These are phyloP conservation scores for Trachymyrmex septentrionalis DNA, from an alignment of 1,140 invertebrate species.

Conservation along the genomic window DNA sequence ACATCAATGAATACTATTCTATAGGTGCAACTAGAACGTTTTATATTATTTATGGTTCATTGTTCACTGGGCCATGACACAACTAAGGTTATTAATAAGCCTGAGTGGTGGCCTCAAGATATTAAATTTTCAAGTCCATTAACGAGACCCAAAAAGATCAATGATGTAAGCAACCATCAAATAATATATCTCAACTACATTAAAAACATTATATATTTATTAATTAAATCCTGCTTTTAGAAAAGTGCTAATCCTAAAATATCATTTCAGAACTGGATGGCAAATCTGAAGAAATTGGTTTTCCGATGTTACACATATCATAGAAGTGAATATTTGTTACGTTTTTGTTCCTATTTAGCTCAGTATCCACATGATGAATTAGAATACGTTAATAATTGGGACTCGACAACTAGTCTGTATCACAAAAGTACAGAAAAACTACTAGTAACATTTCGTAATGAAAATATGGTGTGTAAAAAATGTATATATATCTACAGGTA, in stretches of 20 bases:
- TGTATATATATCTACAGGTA: not conserved
- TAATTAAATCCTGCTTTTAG: not conserved
- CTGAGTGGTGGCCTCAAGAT: slow-evolving; percentile 91
- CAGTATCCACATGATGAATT: slow-evolving; percentile 89
- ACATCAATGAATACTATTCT: slow-evolving; percentile 40
- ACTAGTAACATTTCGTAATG: slow-evolving; percentile 91
- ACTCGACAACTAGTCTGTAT: slow-evolving; percentile 91
- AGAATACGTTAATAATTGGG: slow-evolving; percentile 91
- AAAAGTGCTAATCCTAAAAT: not conserved
- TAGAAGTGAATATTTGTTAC: slow-evolving; percentile 90
- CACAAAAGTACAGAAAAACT: slow-evolving; percentile 89
- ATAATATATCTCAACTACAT: not conserved
- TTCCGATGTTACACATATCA: slow-evolving; percentile 91
- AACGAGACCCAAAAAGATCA: slow-evolving; percentile 86
- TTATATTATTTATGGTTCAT: slow-evolving; percentile 91
- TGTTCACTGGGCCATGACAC: slow-evolving; percentile 90
- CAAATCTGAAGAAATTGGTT: slow-evolving; percentile 89
- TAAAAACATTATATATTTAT: not conserved
- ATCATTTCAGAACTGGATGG: slow-evolving; percentile 87
- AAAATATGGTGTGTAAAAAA: slow-evolving; percentile 88
- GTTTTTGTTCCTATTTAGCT: slow-evolving; percentile 90
- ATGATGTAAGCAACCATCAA: slow-evolving; percentile 81
- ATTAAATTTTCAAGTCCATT: slow-evolving; percentile 89
- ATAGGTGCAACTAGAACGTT: slow-evolving; percentile 88
- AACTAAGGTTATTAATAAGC: slow-evolving; percentile 87